Evolutionary conservation across 23 tunicate genomes (phyloP).

Genomic region (Oikopleura dioica): DNA sequence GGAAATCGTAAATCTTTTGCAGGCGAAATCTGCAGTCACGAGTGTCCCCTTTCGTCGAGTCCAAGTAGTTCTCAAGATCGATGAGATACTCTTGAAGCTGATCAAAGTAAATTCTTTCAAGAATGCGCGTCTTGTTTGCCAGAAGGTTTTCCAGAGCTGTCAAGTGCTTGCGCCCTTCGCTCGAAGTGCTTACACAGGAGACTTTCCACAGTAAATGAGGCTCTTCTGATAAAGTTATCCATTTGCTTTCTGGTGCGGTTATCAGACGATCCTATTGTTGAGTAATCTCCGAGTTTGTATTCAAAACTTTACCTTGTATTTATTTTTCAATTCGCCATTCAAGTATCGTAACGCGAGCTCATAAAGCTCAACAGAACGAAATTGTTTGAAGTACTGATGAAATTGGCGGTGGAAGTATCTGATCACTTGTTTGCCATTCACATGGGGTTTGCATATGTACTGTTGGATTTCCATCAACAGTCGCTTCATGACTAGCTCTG

Average conservation of each 20-base stretch:
- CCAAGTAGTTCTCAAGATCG: neutral
- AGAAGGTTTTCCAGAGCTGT: neutral
- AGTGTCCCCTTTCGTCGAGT: neutral
- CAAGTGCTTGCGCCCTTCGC: neutral
- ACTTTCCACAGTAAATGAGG: neutral
- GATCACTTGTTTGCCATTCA: neutral
- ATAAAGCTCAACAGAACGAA: neutral
- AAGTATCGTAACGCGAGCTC: neutral
- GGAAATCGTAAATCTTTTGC: neutral
- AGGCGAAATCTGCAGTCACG: neutral
- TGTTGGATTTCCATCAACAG: neutral
- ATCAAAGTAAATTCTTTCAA: neutral
- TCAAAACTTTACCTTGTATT: too few relatives aligned
- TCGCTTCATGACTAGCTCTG: neutral
- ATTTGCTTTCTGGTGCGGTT: too few relatives aligned
- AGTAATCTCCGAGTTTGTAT: too few relatives aligned
- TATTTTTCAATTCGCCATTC: neutral
- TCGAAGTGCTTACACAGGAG: neutral
- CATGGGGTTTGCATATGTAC: neutral
- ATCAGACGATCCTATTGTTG: too few relatives aligned
- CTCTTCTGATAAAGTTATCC: neutral
- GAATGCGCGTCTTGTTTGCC: neutral
- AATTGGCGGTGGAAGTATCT: neutral
- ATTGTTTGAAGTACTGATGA: neutral
- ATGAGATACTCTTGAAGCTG: neutral